These are phyloP conservation scores for Corythornis madagascariensis DNA, from an alignment of 2,113 vertebrate genomes.

Conservation along the genomic window DNA sequence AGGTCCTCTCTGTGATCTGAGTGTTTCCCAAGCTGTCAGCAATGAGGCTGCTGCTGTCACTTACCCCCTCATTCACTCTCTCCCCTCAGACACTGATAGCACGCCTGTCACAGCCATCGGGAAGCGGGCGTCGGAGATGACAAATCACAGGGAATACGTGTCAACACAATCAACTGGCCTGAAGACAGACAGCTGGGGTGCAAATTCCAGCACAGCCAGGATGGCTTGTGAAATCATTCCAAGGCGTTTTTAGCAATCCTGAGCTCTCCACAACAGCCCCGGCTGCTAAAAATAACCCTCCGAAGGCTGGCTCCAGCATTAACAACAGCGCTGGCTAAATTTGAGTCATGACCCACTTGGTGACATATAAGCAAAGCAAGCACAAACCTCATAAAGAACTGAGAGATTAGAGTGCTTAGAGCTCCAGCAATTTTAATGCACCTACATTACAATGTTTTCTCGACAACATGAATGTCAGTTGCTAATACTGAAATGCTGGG, in stretches of 20 bases:
- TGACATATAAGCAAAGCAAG: slow-evolving; percentile 43
- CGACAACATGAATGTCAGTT: neutral
- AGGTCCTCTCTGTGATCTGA: neutral
- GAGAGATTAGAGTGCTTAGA: neutral
- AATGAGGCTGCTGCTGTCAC: slow-evolving; percentile 26
- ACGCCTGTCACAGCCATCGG: slow-evolving; percentile 53
- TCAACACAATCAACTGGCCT: slow-evolving; percentile 65
- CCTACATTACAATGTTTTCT: neutral
- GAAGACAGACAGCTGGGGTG: slow-evolving; percentile 65
- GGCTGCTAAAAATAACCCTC: slow-evolving; percentile 50
- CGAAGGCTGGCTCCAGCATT: slow-evolving; percentile 21
- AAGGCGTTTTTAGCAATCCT: slow-evolving; percentile 38
- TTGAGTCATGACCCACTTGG: slow-evolving; percentile 51
- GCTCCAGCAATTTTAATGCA: neutral
- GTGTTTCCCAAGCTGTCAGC: slow-evolving; percentile 15
- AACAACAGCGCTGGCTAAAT: slow-evolving; percentile 24
- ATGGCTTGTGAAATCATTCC: slow-evolving; percentile 42
- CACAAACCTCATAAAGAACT: slow-evolving; percentile 14
- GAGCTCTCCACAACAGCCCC: slow-evolving; percentile 35
- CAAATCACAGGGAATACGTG: slow-evolving; percentile 63
- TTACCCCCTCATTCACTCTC: neutral
- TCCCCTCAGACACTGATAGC: slow-evolving; percentile 51
- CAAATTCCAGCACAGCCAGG: slow-evolving; percentile 57
- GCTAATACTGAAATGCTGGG: neutral
- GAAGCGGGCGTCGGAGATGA: slow-evolving; percentile 32